These are phyloP conservation scores for Calliopsis andreniformis DNA, from an alignment of 1,140 invertebrate genomes.

Conservation along the genomic window DNA sequence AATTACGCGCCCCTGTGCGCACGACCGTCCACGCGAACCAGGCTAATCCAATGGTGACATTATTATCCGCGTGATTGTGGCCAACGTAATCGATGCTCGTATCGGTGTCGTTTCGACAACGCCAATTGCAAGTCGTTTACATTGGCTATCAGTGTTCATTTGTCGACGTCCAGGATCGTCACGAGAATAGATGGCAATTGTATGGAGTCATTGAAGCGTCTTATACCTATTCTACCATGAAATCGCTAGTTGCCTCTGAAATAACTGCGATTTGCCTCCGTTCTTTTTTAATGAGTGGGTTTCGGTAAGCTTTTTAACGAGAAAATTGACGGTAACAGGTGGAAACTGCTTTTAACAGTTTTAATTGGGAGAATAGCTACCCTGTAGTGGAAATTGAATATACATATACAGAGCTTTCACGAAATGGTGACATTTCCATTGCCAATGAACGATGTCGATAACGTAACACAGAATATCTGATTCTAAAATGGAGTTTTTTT, in stretches of 20 bases:
- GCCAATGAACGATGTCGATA: background rate
- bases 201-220: too few species aligned
- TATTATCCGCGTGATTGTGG: slow-evolving; percentile 37
- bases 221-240: too few species aligned
- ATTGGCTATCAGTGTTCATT: background rate
- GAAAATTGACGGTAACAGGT: background rate
- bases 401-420: background rate
- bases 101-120: slow-evolving; percentile 29
- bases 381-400: background rate
- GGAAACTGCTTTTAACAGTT: background rate
- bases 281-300: background rate
- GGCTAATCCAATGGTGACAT: slow-evolving; percentile 38
- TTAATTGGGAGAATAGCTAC: background rate
- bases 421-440: background rate
- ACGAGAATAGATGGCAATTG: background rate
- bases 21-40: background rate
- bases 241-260: too few species aligned
- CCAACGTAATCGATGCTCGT: background rate
- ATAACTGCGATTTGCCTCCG: background rate
- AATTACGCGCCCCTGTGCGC: slow-evolving; percentile 31
- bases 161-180: background rate
- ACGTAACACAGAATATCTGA: background rate
- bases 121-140: slow-evolving; percentile 28
- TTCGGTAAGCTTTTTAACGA: background rate
- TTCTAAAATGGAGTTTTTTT: background rate